Evolutionary conservation across 2,113 vertebrate species (phyloP).

Genomic region (Spea bombifrons): DNA sequence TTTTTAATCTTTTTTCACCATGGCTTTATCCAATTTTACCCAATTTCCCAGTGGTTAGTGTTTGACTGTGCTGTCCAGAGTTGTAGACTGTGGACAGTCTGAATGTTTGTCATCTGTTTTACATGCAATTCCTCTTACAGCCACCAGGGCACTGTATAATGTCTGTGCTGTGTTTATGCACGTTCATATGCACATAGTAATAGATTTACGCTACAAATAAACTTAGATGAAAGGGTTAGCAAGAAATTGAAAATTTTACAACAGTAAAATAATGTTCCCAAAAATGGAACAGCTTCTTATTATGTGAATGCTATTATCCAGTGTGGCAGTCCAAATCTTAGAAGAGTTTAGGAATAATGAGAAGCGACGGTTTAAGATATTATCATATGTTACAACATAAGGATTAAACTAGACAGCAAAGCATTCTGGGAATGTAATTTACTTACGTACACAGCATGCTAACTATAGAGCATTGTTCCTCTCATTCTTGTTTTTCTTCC

Average conservation of each 20-base stretch:
- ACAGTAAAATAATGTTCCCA: neutral
- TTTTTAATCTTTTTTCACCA: too few species aligned
- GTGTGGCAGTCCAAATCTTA: conserved; percentile 25
- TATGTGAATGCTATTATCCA: conserved; percentile 21
- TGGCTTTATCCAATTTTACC: too few species aligned
- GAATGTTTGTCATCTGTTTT: too few species aligned
- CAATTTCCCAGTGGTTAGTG: too few species aligned
- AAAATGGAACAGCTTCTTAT: conserved; percentile 9
- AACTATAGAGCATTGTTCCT: conserved; percentile 21
- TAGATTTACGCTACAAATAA: too few species aligned
- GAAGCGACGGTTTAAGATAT: conserved; percentile 16
- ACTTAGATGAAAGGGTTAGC: too few species aligned
- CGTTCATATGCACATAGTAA: too few species aligned
- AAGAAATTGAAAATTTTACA: neutral
- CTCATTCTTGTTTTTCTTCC: conserved; percentile 13
- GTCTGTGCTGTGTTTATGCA: too few species aligned
- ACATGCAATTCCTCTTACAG: too few species aligned
- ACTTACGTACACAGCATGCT: neutral
- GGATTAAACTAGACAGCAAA: conserved; percentile 9
- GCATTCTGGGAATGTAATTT: neutral
- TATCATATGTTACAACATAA: conserved; percentile 5
- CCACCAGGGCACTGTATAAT: too few species aligned
- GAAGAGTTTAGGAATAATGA: conserved; percentile 25
- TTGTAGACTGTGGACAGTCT: too few species aligned
- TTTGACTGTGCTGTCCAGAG: too few species aligned